These are phyloP conservation scores for Zoanthus gigantus DNA, from an alignment of 92 coral and sea anemone species.

Conservation along the genomic window DNA sequence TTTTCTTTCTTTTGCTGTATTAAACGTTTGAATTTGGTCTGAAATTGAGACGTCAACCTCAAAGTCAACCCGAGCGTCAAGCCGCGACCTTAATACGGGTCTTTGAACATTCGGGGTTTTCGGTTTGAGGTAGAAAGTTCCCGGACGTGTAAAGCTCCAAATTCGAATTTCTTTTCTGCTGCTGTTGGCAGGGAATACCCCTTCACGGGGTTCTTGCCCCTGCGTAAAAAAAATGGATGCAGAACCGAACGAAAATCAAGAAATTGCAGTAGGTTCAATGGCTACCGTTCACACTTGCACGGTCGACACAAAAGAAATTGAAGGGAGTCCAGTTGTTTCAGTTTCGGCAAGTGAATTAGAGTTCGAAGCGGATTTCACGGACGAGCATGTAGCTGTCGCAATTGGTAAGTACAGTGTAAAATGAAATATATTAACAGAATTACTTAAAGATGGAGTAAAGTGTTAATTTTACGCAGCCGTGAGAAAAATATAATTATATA, in stretches of 20 bases:
- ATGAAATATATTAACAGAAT: too few species aligned
- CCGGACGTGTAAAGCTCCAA: constrained; percentile 98
- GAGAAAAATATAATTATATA: too few species aligned
- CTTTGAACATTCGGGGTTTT: constrained; percentile 99
- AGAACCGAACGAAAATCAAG: constrained; percentile 59
- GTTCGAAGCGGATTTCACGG: constrained; percentile 63
- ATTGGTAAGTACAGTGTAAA: constrained; percentile 56
- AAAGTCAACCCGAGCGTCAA: constrained; percentile 26
- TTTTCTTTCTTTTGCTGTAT: not conserved
- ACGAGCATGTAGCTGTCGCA: constrained; percentile 66
- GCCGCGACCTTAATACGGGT: constrained; percentile 88
- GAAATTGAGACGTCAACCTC: not conserved
- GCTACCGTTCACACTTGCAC: constrained; percentile 66
- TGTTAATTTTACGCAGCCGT: too few species aligned
- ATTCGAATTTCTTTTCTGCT: constrained; percentile 79
- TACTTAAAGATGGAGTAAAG: too few species aligned
- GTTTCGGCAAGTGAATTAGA: constrained; percentile 61
- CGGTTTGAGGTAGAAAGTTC: constrained; percentile 71
- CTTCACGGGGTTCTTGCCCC: constrained; percentile 30
- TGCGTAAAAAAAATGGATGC: constrained; percentile 16
- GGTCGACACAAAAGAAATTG: constrained; percentile 77
- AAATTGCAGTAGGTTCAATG: constrained; percentile 49
- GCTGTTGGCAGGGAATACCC: constrained; percentile 50
- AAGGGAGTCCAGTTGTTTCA: constrained; percentile 60
- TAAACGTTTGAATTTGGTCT: not conserved